A percentile compares a stretch with the other conserved stretches of the same genome.
These are phyloP conservation scores for Trachelus stipa DNA, from an alignment of 2,888 invertebrate genomes.

Conservation along the genomic window DNA sequence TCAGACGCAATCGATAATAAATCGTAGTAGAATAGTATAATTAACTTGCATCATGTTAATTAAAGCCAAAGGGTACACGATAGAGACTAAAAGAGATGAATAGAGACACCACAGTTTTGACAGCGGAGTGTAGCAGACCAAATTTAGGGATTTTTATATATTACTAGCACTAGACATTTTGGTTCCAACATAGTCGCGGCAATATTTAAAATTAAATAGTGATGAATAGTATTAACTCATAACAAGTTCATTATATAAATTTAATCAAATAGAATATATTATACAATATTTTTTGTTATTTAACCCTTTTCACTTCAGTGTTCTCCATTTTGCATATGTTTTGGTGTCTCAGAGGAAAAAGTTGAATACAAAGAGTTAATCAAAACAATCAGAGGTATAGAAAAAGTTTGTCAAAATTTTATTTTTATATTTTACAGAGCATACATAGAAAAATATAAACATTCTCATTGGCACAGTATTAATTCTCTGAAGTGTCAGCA, in stretches of 20 bases:
- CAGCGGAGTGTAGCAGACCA: slow-evolving; percentile 46
- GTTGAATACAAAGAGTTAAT: neutral
- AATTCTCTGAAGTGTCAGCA: neutral
- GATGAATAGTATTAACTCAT: neutral
- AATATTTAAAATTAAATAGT: neutral
- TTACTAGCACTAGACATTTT: neutral
- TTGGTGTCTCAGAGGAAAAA: too few species aligned
- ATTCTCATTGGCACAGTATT: neutral
- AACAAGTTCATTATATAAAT: neutral
- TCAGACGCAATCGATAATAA: neutral
- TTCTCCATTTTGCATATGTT: too few species aligned
- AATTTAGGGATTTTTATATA: slow-evolving; percentile 38
- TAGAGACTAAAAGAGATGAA: neutral
- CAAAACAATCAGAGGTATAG: neutral
- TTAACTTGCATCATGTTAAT: neutral
- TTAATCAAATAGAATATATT: neutral
- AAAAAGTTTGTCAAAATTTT: slow-evolving; percentile 16
- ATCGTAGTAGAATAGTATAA: neutral
- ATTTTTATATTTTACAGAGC: slow-evolving; percentile 23
- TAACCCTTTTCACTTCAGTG: too few species aligned
- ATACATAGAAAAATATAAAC: slow-evolving; percentile 8
- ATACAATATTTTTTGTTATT: neutral
- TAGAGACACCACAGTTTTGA: slow-evolving; percentile 32
- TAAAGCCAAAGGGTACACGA: neutral
- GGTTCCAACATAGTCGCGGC: neutral